Evolutionary conservation across 2,113 vertebrate species (phyloP).

Genomic region (Sula dactylatra): DNA sequence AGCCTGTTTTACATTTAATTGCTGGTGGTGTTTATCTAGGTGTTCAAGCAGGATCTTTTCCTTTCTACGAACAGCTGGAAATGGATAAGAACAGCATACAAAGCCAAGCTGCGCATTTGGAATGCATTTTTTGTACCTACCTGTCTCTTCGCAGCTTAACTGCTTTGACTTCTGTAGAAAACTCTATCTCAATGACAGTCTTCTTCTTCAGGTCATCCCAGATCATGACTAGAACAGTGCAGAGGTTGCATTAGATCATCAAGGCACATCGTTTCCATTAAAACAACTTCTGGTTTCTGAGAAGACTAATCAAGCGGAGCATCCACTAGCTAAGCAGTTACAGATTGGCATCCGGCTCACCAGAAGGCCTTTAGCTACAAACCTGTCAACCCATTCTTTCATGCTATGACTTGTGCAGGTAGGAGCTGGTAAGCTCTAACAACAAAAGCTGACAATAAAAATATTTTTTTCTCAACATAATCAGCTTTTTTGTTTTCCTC

Average conservation of each 20-base stretch:
- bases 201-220: constrained; percentile 99
- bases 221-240: constrained; percentile 88
- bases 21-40: not conserved
- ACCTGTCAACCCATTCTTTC: fast-evolving
- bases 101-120: not conserved
- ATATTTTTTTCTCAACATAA: not conserved
- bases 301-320: not conserved
- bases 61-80: not conserved
- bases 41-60: not conserved
- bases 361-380: not conserved
- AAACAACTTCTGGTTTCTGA: not conserved
- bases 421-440: not conserved
- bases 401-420: not conserved
- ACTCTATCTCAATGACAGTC: constrained; percentile 98
- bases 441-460: not conserved
- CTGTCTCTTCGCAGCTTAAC: constrained; percentile 95
- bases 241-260: not conserved
- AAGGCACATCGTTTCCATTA: not conserved
- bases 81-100: not conserved
- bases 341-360: not conserved
- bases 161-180: constrained; percentile 98
- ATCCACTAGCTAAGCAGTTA: not conserved
- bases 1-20: not conserved
- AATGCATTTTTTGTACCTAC: constrained; percentile 54
- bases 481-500: not conserved